Base-by-base conservation (phyloP, 2,888 invertebrate genomes). In the Alloplasta piceator region DNA sequence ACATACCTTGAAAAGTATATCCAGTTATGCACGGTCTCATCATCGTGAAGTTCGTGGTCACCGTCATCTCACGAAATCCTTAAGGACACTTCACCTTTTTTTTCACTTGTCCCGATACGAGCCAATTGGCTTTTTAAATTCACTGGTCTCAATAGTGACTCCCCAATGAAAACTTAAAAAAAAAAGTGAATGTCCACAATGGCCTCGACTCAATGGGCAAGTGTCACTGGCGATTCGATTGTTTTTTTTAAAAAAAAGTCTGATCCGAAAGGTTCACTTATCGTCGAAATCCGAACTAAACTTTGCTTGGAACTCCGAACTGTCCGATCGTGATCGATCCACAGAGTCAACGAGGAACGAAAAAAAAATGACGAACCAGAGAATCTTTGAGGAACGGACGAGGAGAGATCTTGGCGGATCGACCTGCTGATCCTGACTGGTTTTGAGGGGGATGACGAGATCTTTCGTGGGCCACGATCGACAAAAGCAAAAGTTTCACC, bases 1-100 rank as follows among this genome's bases (percentile, higher is more conserved):
- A 5, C 36, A 78, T 89, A 93, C 93, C 93, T 93, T 93, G 93
- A 87, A 93, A 93, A n/a, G 93, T 92, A 85, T 93, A 93, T 89
- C 93, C 93, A 85, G 93, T 90, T 86, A 93, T 93, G 86, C 92
- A 93, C 63, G 93, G 93, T 86, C 93, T 91, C 93, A 93, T 93
- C 92, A 93, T 93, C 82, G 92, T 92, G 84, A 92, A 92, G 86
- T 92, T 93, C 52, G 89, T 90, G 68, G 93, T 93, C 86, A 93
- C 92, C 89, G 93, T 93, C 93, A 93, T 93, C 82, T 90, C 91
- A 89, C 86, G 86, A 85, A 73, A 70, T 84, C 84, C 81, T 12
- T 52, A 50, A 70, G 43, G 63, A 39, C 38, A 67, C 71, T 43
- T 52, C 74, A 74, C 66, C 48, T 26, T 26, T 61, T 61, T 61